Conservation (phyloP, 2,888 invertebrate species). For the Dynastes maya region DNA sequence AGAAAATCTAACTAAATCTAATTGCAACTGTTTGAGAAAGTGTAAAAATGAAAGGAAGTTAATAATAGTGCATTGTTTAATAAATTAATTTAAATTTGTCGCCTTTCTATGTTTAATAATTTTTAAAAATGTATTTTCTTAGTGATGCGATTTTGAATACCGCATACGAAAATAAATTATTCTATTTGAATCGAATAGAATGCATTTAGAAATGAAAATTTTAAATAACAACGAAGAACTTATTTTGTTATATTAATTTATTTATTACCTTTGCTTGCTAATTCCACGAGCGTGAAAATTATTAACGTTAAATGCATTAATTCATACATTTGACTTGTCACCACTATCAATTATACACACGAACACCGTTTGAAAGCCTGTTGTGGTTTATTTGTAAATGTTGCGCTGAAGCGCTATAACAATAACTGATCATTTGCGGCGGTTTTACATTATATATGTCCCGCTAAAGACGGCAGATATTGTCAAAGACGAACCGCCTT, state of each 20-base stretch:
- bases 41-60: too few species aligned
- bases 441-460: constrained; percentile 34
- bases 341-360: neutral
- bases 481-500: constrained; percentile 20
- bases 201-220: too few species aligned
- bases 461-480: constrained; percentile 15
- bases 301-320: constrained; percentile 1
- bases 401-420: neutral
- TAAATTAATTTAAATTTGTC: neutral
- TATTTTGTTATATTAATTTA: neutral
- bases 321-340: neutral
- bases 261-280: constrained; percentile 11
- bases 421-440: constrained; percentile 29
- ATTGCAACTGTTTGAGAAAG: too few species aligned
- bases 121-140: too few species aligned
- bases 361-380: neutral
- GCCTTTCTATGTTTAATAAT: neutral
- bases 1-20: too few species aligned
- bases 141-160: too few species aligned
- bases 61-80: too few species aligned
- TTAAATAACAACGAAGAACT: too few species aligned
- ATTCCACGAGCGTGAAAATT: neutral
- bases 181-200: neutral
- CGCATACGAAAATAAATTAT: neutral
- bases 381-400: neutral